Evolutionary conservation across 2,113 vertebrate genomes (phyloP).

Genomic region (Tauraco erythrolophus): DNA sequence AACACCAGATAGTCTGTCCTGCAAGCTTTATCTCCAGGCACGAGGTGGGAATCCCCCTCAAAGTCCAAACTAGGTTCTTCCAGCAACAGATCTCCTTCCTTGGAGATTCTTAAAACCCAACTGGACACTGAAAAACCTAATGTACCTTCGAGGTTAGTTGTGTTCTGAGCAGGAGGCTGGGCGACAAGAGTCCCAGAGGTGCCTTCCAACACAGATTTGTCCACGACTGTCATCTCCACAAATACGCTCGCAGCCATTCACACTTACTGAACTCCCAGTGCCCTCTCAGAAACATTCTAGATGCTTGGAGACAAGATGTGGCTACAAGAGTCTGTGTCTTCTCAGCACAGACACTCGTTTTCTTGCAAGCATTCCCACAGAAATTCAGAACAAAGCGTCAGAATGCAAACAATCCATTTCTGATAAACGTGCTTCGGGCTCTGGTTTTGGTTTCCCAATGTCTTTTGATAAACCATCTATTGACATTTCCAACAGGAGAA

Average conservation of each 20-base stretch:
- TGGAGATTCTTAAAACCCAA: neutral
- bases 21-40: too few relatives aligned
- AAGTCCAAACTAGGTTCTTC: neutral
- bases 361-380: neutral
- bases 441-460: neutral
- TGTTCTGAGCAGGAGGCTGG: neutral
- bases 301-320: neutral
- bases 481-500: neutral
- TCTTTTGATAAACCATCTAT: neutral
- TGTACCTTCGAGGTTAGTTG: neutral
- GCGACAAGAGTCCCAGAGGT: neutral
- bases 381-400: neutral
- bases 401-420: neutral
- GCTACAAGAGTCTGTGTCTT: neutral
- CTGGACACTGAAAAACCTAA: neutral
- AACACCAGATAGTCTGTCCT: too few relatives aligned
- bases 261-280: neutral
- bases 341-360: neutral
- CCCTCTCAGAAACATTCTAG: neutral
- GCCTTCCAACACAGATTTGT: neutral
- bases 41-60: accelerated
- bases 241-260: neutral
- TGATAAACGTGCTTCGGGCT: neutral
- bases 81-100: neutral
- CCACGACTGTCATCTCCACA: neutral